A percentile compares a stretch with the other conserved stretches of the same genome.
Conservation (phyloP, 2,113 vertebrate species). For the Callopanchax toddi region DNA sequence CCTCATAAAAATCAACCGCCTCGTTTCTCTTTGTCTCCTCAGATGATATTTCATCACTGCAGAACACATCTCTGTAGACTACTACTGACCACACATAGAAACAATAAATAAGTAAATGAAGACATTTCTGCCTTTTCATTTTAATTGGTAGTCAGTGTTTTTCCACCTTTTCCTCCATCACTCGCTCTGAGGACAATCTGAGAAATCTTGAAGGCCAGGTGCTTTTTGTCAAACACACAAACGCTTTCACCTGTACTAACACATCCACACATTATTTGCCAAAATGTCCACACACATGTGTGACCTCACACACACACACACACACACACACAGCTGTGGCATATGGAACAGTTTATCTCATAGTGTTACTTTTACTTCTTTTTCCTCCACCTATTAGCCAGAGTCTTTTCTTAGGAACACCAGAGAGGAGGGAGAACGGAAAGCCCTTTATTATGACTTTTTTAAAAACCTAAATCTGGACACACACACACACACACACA, state of each 20-base stretch:
- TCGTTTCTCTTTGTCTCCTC: background rate
- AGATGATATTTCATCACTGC: background rate
- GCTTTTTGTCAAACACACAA: constrained; percentile 7
- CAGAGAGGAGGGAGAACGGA: constrained; percentile 35
- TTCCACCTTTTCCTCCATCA: background rate
- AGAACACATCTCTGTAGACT: background rate
- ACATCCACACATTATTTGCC: too few relatives aligned
- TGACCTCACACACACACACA: background rate
- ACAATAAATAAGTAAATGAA: background rate
- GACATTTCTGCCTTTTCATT: background rate
- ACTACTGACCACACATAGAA: background rate
- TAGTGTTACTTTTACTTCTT: constrained; percentile 34
- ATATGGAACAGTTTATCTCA: constrained; percentile 80
- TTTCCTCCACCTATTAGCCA: constrained; percentile 69
- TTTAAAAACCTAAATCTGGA: constrained; percentile 44
- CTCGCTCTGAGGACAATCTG: background rate
- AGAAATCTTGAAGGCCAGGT: constrained; percentile 1
- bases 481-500: constrained; percentile 5
- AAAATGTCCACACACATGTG: background rate
- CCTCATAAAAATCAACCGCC: background rate
- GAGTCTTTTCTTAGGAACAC: constrained; percentile 54
- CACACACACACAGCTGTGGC: constrained; percentile 27
- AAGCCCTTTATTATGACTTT: constrained; percentile 64
- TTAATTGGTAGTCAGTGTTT: background rate
- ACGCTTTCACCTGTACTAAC: constrained; percentile 30